Percentiles rank a stretch among this genome's conserved stretches.
Conservation (phyloP, 1,140 invertebrate genomes). For the Planococcus citri region DNA sequence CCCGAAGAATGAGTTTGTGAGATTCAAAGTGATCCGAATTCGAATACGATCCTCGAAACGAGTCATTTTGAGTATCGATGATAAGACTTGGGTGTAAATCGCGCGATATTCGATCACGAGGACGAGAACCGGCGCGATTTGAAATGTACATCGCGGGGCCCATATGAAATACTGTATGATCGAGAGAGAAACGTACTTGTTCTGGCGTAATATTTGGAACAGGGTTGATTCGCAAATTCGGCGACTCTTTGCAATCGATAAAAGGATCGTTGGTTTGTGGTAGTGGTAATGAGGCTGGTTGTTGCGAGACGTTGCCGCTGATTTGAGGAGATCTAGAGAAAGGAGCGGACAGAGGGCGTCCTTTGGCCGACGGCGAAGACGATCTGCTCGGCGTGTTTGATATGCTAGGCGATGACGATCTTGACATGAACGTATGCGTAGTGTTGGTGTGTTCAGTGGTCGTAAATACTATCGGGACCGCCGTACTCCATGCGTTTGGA, state of each 20-base stretch:
- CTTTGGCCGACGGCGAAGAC: not conserved
- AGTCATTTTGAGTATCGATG: too few species aligned
- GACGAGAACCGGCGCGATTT: too few species aligned
- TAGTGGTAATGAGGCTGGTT: not conserved
- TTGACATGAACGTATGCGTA: not conserved
- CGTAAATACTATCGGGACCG: not conserved
- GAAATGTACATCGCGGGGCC: too few species aligned
- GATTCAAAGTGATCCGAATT: too few species aligned
- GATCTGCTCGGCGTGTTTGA: constrained; percentile 6
- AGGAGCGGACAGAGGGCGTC: not conserved
- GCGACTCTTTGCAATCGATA: not conserved
- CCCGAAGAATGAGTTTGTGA: too few species aligned
- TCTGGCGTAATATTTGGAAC: not conserved
- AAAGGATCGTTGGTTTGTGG: constrained; percentile 9
- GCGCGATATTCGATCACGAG: too few species aligned
- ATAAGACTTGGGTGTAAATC: too few species aligned
- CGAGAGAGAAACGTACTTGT: not conserved
- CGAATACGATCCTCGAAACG: too few species aligned
- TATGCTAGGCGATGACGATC: constrained; percentile 8
- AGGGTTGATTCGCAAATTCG: not conserved
- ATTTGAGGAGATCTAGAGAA: not conserved
- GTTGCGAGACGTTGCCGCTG: not conserved
- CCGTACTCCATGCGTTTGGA: not conserved
- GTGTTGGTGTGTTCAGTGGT: not conserved
- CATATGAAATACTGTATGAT: too few species aligned